These are phyloP conservation scores for Campylomormyrus tamandua DNA, from an alignment of 2,113 vertebrate species.

Conservation along the genomic window DNA sequence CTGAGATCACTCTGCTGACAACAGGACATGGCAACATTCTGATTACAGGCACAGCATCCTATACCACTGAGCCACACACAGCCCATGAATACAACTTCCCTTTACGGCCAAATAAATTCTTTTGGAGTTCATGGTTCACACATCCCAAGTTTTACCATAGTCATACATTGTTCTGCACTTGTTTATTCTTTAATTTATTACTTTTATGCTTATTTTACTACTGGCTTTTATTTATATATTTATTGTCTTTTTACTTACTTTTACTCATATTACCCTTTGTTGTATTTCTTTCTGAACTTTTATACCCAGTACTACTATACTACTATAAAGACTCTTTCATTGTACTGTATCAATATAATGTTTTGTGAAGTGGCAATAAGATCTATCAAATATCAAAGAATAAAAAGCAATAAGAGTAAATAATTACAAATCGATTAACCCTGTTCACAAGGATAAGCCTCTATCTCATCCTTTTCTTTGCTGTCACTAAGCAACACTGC, in stretches of 20 bases:
- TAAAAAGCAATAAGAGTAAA: background rate
- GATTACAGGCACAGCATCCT: background rate
- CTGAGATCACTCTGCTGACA: background rate
- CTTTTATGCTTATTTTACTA: too few species aligned
- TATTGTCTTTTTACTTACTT: too few species aligned
- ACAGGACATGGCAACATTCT: background rate
- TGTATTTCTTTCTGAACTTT: too few species aligned
- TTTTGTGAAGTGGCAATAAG: background rate
- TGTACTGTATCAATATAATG: background rate
- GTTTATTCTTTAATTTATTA: too few species aligned
- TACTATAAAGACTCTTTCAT: background rate
- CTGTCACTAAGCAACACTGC: background rate
- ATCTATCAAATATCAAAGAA: background rate
- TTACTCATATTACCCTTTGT: too few species aligned
- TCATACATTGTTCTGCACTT: too few species aligned
- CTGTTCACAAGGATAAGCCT: background rate
- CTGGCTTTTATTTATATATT: too few species aligned
- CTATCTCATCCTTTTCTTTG: background rate
- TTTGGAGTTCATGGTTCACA: background rate
- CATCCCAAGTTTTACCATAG: too few species aligned
- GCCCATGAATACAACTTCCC: background rate
- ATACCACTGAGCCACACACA: background rate
- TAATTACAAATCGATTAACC: background rate
- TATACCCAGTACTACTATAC: too few species aligned
- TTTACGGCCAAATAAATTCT: background rate